These are phyloP conservation scores for Coelopa pilipes DNA, from an alignment of 2,888 invertebrate genomes.

Conservation along the genomic window DNA sequence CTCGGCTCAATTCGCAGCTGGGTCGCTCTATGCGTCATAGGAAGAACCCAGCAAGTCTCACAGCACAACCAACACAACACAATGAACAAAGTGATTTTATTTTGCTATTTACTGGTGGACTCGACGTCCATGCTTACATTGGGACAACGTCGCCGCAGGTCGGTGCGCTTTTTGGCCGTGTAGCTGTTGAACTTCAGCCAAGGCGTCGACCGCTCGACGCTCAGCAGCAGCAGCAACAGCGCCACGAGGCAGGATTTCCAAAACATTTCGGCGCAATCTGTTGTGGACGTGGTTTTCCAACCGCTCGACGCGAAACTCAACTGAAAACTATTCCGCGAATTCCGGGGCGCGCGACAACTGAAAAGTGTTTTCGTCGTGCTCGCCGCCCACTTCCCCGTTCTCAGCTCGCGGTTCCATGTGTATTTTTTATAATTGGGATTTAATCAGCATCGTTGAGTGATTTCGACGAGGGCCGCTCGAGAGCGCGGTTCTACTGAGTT, in stretches of 20 bases:
- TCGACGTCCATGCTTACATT: slow-evolving; percentile 46
- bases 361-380: slow-evolving; percentile 22
- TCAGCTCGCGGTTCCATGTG: slow-evolving; percentile 18
- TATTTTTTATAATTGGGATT: slow-evolving; percentile 42
- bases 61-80: too few relatives aligned
- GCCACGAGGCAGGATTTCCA: slow-evolving; percentile 24
- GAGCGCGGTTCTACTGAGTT: background rate
- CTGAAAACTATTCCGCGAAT: slow-evolving; percentile 26
- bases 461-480: slow-evolving; percentile 24
- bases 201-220: slow-evolving; percentile 42
- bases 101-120: too few relatives aligned
- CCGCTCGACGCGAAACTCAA: slow-evolving; percentile 28
- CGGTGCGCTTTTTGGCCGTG: slow-evolving; percentile 54
- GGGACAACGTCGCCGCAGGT: slow-evolving; percentile 55
- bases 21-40: too few relatives aligned
- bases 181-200: slow-evolving; percentile 58
- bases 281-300: background rate
- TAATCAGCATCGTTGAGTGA: slow-evolving; percentile 46
- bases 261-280: slow-evolving; percentile 1
- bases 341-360: background rate
- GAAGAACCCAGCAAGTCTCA: too few relatives aligned
- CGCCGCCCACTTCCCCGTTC: background rate
- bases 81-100: too few relatives aligned
- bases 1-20: too few relatives aligned
- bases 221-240: slow-evolving; percentile 32